Percentiles rank a stretch among this genome's conserved stretches.
Conservation (phyloP, 2,797 vertebrate genomes). For the Syngnathus rostellatus region DNA sequence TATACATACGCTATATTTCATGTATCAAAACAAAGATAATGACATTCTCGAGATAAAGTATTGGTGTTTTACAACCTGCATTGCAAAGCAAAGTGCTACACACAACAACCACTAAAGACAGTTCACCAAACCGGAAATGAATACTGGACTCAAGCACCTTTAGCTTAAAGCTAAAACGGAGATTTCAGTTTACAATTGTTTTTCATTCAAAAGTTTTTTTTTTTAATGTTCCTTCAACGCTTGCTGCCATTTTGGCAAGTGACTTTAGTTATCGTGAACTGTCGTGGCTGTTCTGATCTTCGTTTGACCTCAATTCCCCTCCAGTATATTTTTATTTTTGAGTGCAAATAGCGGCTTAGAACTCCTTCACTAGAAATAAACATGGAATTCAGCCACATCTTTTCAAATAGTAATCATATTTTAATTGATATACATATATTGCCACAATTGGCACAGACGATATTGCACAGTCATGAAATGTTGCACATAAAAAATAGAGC, state of each 20-base stretch:
- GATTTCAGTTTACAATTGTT: conserved; percentile 41
- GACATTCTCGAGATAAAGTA: conserved; percentile 73
- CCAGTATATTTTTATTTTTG: conserved; percentile 37
- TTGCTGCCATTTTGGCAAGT: conserved; percentile 44
- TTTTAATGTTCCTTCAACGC: conserved; percentile 28
- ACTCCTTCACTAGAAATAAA: conserved; percentile 70
- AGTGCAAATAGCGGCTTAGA: conserved; percentile 73
- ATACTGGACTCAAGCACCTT: conserved; percentile 64
- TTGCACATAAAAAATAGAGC: conserved; percentile 67
- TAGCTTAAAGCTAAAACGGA: conserved; percentile 65
- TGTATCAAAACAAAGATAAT: conserved; percentile 67
- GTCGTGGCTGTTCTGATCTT: conserved; percentile 53
- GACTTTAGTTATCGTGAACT: conserved; percentile 57
- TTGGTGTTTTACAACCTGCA: conserved; percentile 60
- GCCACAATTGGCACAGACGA: conserved; percentile 79
- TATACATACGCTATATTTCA: conserved; percentile 76
- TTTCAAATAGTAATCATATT: conserved; percentile 80
- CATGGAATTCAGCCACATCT: conserved; percentile 77
- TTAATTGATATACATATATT: conserved; percentile 80
- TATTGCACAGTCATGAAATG: conserved; percentile 83
- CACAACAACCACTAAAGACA: conserved; percentile 72
- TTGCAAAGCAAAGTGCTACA: conserved; percentile 75
- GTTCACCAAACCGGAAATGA: conserved; percentile 65
- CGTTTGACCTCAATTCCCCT: conserved; percentile 47
- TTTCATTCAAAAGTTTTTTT: conserved; percentile 33